Evolutionary conservation across 1,140 invertebrate genomes (phyloP), one percentile per base, ranked within the genome.

Genomic region (Nebria ingens): DNA sequence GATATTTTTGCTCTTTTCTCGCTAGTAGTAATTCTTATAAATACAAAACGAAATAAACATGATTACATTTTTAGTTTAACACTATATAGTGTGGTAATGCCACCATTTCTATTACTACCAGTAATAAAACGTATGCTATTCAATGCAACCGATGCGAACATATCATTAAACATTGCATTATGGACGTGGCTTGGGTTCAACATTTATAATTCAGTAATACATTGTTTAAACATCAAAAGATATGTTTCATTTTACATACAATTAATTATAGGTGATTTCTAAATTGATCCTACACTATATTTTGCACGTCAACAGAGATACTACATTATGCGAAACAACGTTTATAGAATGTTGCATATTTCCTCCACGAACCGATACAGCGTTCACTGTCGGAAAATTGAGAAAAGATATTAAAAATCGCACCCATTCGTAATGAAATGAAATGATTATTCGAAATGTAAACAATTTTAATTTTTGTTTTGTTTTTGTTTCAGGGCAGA

Each of bases 301-400:
- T 17, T 17, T 11, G 19, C 45, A 50, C 12, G 19, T 12, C 19
- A 19, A 17, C 12, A 50, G 2, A 17, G 45, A 50, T 17, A 11
- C 11, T 50, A 50, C 11, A 17, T 12, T 19, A 50, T 50, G 45
- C 6, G 45, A 11, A 2, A 19, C 11, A 19, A 11, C 1, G 11
- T 50, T 50, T 50, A 12, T 50, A 19, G 45, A 50, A 50, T 50
- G 45, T 50, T 17, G 11, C 19, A 17, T 50, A 6, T 50, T 50
- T 50, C n/a, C 45, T 2, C 45, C 45, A 50, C 45, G 45, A 11
- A 50, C n/a, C 2, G 45, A 50, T 19, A 50, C 19, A 11, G 45
- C 45, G 12, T 50, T 50, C 66, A 34, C 6, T 34, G 25, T 34
- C 6, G n/a, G 6, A 6, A 6, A n/a, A 34, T n/a, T 34, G n/a